Evolutionary conservation across 2,797 vertebrate species (phyloP), one percentile per base, ranked within the genome.

Genomic region (Hoplostethus mediterraneus): DNA sequence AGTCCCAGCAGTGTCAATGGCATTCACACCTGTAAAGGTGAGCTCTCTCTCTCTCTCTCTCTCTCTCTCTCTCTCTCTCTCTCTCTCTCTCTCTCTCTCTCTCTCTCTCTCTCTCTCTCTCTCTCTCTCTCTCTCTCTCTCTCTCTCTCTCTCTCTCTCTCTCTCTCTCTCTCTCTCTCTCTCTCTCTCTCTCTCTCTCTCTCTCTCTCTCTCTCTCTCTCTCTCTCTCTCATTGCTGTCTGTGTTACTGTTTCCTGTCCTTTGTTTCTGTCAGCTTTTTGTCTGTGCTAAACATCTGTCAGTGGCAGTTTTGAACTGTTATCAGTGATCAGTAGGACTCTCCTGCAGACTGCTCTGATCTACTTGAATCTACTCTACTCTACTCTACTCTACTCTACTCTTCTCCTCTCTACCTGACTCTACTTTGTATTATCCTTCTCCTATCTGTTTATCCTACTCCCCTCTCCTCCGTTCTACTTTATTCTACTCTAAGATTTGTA

Each of bases 21-120:
- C 91, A 98, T 98, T 94, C 97, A 99, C 95, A 99, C 97, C 40
- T 99, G 97, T 91, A 99, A 98, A 99, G 98, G 98, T 99, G 96
- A 99, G 96, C 86, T 81, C 28, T 63, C 51, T 36, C 47, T 31
- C 36, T 16, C 2, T 13, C 62, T 36, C 28, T 33, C 51, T 31
- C 36, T 36, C 49, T 40, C 38, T 48, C 25, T 38, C 25, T 71
- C 28, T 51, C 48, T 44, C 7, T 63, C 12, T 64, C 53, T 56
- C 31, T 58, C 3, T 44, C 40, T 45, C 12, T 47, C 51, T 55
- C 38, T 62, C 28, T 71, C 10, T 31, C 53, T 42, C 5, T 47
- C 7, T 3, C 3, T 25, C 33, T 14, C 11, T 16, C 52, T 25
- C 17, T 52, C 25, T 33, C 13, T 76, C 21, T 54, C 6, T 63